Base-by-base conservation (phyloP, 2,888 invertebrate genomes). In the Salticus scenicus region DNA sequence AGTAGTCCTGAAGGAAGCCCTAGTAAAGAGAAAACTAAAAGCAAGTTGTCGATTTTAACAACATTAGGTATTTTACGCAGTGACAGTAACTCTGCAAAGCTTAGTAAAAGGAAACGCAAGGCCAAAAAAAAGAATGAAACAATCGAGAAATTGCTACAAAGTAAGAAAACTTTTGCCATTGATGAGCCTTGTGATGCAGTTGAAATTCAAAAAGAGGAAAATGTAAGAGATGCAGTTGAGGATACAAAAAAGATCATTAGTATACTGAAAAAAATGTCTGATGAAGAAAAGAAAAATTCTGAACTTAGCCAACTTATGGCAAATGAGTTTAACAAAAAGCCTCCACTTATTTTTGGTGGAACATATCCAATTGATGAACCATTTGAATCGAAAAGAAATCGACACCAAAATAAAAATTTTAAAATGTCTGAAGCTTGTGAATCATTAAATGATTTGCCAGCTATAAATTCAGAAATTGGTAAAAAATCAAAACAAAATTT, bases 311-410 rank as follows among this genome's bases (percentile, higher is more conserved):
- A 78, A 14, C 64, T 85, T 0, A 85, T 85, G 84, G 84, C 78
- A 7, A 78, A 79, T 64, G 84, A 85, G 20, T 79, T 85, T 31
- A 82, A 78, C 33, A 84, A 84, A 27, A 83, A 76, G 31, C 83
- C 81, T 17, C 87, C 87, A 14, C 57, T 87, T 10, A 82, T 87
- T 67, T 87, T 87, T 76, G 87, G 87, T 5, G 87, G 87, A n/a
- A 87, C 87, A 14, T 87, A 78, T 47, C 87, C 87, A 7, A 87
- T 87, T 57, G 87, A 87, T 69, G 87, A 87, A 27, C 87, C 87
- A 4, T 87, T 79, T 42, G 64, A 66, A 47, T 70, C 78, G 5
- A 14, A 30, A n/a, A 57, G 42, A 17, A 24, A 17, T 7, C 41
- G 2, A 7, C 8, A 31, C 27, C 28, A 33, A 27, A 4, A 41